phyloP scores from a whole-genome alignment of 1,140 invertebrate genomes.

The Zaprionus gabonicus region DNA sequence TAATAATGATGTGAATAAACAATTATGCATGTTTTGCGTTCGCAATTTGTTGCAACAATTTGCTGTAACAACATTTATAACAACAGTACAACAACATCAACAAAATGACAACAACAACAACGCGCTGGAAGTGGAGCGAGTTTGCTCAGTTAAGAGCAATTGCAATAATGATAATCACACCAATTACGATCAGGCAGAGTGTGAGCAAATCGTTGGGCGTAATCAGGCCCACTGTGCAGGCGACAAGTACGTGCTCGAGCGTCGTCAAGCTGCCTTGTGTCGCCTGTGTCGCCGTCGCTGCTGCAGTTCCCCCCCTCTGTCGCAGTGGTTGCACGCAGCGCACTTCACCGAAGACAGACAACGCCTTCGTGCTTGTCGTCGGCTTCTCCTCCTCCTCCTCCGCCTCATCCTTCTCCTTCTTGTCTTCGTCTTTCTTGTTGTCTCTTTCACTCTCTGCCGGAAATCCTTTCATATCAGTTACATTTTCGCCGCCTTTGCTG shows the following conservation, averaged over 20 bases:
- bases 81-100: conserved; percentile 33
- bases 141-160: conserved; percentile 83
- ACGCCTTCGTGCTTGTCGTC: conserved; percentile 65
- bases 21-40: conserved; percentile 5
- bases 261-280: conserved; percentile 64
- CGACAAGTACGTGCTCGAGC: conserved; percentile 81
- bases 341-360: conserved; percentile 72
- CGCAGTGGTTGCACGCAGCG: conserved; percentile 33
- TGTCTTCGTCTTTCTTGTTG: not conserved
- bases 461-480: conserved; percentile 55
- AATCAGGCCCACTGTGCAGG: conserved; percentile 81
- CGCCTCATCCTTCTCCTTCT: conserved; percentile 4
- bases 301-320: conserved; percentile 3
- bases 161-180: conserved; percentile 88
- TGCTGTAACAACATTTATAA: conserved; percentile 56
- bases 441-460: conserved; percentile 34
- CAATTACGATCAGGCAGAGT: conserved; percentile 88
- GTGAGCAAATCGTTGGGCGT: conserved; percentile 87
- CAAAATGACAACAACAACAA: conserved; percentile 30
- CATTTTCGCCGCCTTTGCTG: conserved; percentile 24
- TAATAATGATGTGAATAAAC: conserved; percentile 12
- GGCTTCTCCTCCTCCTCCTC: conserved; percentile 39
- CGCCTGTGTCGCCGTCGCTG: conserved; percentile 17
- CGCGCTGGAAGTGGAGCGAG: not conserved
- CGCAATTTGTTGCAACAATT: conserved; percentile 20